These are phyloP conservation scores for Microhierax caerulescens DNA, from an alignment of 2,797 vertebrate genomes.

Conservation along the genomic window DNA sequence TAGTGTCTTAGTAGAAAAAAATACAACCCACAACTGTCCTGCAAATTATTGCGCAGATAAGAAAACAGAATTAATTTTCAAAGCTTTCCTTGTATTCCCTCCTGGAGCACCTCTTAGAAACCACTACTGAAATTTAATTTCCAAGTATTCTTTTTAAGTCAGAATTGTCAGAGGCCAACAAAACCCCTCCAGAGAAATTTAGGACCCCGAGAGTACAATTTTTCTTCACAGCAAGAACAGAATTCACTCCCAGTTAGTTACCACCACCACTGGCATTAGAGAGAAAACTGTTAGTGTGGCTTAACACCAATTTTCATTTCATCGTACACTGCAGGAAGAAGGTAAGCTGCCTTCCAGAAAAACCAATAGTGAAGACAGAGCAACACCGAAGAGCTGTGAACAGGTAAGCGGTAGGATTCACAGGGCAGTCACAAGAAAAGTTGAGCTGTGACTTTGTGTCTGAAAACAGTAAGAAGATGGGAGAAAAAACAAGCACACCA, in stretches of 20 bases:
- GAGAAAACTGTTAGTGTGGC: neutral
- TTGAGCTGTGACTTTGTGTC: neutral
- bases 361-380: neutral
- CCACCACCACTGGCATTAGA: neutral
- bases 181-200: neutral
- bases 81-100: neutral
- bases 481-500: neutral
- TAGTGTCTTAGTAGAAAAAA: neutral
- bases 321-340: neutral
- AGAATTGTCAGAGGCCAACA: neutral
- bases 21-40: neutral
- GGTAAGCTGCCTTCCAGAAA: neutral
- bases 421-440: neutral
- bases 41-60: neutral
- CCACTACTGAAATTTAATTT: neutral
- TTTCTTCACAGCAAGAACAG: neutral
- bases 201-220: neutral
- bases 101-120: neutral
- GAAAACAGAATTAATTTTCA: neutral
- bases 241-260: neutral
- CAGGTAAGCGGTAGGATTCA: neutral
- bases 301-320: neutral
- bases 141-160: neutral
- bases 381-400: neutral
- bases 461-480: neutral